Base-by-base conservation (phyloP, 2,888 invertebrate species). In the Campopleginae sp. region DNA sequence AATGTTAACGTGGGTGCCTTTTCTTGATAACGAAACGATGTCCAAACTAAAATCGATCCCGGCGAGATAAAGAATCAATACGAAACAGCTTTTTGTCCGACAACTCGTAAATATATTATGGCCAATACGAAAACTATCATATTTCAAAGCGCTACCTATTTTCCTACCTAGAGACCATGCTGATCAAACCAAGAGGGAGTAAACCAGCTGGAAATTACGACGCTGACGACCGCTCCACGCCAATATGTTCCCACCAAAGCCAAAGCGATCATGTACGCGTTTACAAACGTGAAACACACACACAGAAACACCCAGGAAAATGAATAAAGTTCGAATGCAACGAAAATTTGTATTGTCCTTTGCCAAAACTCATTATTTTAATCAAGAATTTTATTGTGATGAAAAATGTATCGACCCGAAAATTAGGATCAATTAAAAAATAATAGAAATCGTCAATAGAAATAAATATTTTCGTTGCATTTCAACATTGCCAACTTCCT, bases 121-220 rank as follows among this genome's bases (percentile, higher is more conserved):
- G 12, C 1, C 65, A 51, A 48, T 76, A 48, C n/a, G 76, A 75
- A 75, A 77, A 78, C 68, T 78, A 78, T 85, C 84, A 71, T 74
- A 42, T 85, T 85, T 82, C 82, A 85, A 85, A 82, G 80, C 48
- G 71, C 71, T 79, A 76, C 70, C 65, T 46, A 79, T 79, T 82
- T 79, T 38, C 54, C 38, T 38, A 1, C 38, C 38, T 38, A 38
- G 0, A 74, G 7, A 48, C 31, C 71, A 61, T 63, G 72, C 72
- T 71, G 82, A 76, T 66, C 70, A 58, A 71, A 74, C 65, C 75
- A 23, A 19, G 54, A 82, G 82, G 65, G 71, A 66, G 68, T 63
- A 71, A 74, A 46, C 58, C 66, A 82, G 80, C 38, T 80, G 80
- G 72, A 80, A 82, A 85, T 80, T 85, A 68, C 51, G 61, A 72